Conservation (phyloP, 2,797 vertebrate species). For the Chaunax sp. region DNA sequence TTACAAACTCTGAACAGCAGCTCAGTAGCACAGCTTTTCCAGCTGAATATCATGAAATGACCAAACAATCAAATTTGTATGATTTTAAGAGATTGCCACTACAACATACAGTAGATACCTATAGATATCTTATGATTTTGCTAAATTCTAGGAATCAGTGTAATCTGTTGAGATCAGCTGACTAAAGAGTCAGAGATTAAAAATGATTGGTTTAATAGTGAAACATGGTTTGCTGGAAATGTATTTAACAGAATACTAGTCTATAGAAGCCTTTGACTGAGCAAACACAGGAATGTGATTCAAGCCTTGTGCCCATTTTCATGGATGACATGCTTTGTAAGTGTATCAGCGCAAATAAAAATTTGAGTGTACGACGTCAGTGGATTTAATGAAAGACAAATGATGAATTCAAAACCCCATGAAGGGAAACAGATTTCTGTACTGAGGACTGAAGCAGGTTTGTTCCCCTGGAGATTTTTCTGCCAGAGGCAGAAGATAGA, state of each 20-base stretch:
- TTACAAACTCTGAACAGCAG: neutral
- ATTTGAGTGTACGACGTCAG: conserved; percentile 55
- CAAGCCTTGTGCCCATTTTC: conserved; percentile 45
- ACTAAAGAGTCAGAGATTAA: conserved; percentile 39
- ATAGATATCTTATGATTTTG: no score
- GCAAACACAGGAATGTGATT: no score
- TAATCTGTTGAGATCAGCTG: conserved; percentile 42
- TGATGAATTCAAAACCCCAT: conserved; percentile 57
- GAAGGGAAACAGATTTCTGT: conserved; percentile 55
- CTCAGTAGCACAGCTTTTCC: neutral
- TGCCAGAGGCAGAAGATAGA: conserved; percentile 48
- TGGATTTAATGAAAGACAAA: conserved; percentile 57
- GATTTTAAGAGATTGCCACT: no score
- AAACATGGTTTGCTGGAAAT: no score
- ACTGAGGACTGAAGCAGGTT: conserved; percentile 44
- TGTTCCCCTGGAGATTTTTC: conserved; percentile 47
- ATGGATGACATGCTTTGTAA: conserved; percentile 59
- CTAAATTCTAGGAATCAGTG: conserved; percentile 45
- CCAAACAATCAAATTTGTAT: conserved; percentile 2
- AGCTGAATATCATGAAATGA: conserved; percentile 3
- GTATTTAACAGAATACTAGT: no score
- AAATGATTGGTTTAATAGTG: no score
- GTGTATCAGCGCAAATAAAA: conserved; percentile 62
- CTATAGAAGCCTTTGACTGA: no score
- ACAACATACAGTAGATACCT: no score